Base-by-base conservation (phyloP, 2,797 vertebrate species). In the Alfaro cultratus region DNA sequence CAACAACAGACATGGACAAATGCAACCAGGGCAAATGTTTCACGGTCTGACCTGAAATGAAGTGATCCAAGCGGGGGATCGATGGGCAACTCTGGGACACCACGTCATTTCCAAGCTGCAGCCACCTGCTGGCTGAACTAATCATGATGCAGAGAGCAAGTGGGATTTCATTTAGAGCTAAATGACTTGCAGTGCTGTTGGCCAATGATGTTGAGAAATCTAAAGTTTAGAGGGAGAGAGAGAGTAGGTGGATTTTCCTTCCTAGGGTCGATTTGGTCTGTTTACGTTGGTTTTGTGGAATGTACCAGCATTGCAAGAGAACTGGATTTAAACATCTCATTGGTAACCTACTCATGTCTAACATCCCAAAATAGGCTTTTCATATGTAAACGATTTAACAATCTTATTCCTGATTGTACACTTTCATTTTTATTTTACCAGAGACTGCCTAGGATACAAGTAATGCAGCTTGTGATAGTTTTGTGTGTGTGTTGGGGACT, bases 121-220 rank as follows among this genome's bases (percentile, higher is more conserved):
- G 34, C 85, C 83, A 79, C 82, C 83, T 80, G 76, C 87, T 80
- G 87, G 75, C 83, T 81, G 76, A 87, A 84, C 74, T 79, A 80
- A 77, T 86, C 84, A 84, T 16, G 4, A 68, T 62, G 67, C 78
- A 72, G 72, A 64, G 73, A 80, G 75, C 88, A 78, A 78, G 71
- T 8, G 23, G 51, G 39, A 80, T 80, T 80, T 90, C 80, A 86
- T 90, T 90, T 90, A 82, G 78, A 79, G 78, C 77, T 87, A 83
- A 88, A 84, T 85, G 79, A 85, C 85, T 88, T 82, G 57, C 77
- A 39, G 82, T 77, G 83, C 64, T 74, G 74, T 80, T 51, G 47
- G 36, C 68, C 80, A 76, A 80, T 77, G 88, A 88, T 88, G 83
- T 88, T 91, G 85, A 87, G 77, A 89, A 89, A 83, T 81, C 80